phyloP scores from a whole-genome alignment of 35 echinoderm and acorn worm genomes.

The Strongylocentrotus purpuratus region DNA sequence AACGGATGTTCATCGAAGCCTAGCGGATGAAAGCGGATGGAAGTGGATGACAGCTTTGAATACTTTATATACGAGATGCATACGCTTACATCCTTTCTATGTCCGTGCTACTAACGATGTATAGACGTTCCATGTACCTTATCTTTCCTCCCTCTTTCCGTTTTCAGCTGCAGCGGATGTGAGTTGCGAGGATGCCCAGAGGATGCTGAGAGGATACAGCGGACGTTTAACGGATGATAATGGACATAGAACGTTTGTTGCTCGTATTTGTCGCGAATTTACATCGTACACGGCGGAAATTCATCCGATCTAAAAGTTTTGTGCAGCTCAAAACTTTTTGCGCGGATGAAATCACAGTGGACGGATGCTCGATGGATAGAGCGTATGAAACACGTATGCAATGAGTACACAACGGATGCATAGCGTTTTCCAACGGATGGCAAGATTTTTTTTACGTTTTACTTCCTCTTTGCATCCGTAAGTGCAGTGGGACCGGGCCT shows the following conservation, averaged over 20 bases:
- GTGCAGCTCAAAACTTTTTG: constrained; percentile 25
- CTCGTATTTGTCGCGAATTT: constrained; percentile 32
- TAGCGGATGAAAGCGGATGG: constrained; percentile 32
- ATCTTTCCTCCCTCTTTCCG: not conserved
- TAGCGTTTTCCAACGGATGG: constrained; percentile 22
- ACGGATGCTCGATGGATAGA: constrained; percentile 41
- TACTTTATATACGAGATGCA: not conserved
- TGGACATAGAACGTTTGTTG: constrained; percentile 32
- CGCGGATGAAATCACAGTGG: constrained; percentile 31
- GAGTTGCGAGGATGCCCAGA: constrained; percentile 27
- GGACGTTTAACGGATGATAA: constrained; percentile 22
- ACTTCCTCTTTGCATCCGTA: constrained; percentile 17
- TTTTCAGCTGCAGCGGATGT: constrained; percentile 13
- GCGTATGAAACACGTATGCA: constrained; percentile 34
- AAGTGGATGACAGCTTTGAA: constrained; percentile 23
- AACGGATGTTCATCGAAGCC: not conserved
- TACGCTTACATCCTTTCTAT: constrained; percentile 36
- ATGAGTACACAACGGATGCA: constrained; percentile 30
- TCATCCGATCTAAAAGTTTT: constrained; percentile 42
- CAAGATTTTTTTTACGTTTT: too few species aligned
- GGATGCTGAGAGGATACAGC: not conserved
- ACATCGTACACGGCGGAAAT: constrained; percentile 42
- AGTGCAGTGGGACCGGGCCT: constrained; percentile 30
- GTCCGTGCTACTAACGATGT: constrained; percentile 22
- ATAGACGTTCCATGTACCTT: constrained; percentile 25